These are phyloP conservation scores for Lasioglossum vierecki DNA, from an alignment of 2,888 invertebrate species.

Conservation along the genomic window DNA sequence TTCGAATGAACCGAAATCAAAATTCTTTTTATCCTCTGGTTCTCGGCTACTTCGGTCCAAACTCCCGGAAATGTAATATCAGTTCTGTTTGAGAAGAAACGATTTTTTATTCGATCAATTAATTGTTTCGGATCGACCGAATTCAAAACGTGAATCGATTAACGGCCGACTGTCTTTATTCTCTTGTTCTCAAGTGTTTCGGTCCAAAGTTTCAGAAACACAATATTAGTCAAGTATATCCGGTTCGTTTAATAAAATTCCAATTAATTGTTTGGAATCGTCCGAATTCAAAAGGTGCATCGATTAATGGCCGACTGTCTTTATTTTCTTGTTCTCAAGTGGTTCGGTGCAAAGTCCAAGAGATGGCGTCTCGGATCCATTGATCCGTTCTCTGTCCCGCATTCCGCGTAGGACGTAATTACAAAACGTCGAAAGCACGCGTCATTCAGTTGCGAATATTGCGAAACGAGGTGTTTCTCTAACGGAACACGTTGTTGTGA, in stretches of 20 bases:
- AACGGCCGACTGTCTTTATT: no score
- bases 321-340: neutral
- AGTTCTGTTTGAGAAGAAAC: no score
- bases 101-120: no score
- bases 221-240: no score
- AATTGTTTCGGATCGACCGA: no score
- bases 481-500: neutral
- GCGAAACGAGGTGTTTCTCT: conserved; percentile 2
- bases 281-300: neutral
- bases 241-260: no score
- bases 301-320: neutral
- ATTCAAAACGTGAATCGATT: no score
- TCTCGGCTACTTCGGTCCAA: neutral
- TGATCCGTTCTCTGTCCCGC: neutral
- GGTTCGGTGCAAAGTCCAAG: neutral
- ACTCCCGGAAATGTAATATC: neutral
- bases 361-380: neutral
- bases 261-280: neutral
- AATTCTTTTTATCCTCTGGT: neutral
- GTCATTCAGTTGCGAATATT: neutral
- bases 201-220: no score
- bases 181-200: no score
- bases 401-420: neutral
- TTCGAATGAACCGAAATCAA: neutral
- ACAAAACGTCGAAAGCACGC: neutral